phyloP scores from a whole-genome alignment of 2,888 invertebrate species.

The Torymus aiolomorphi region DNA sequence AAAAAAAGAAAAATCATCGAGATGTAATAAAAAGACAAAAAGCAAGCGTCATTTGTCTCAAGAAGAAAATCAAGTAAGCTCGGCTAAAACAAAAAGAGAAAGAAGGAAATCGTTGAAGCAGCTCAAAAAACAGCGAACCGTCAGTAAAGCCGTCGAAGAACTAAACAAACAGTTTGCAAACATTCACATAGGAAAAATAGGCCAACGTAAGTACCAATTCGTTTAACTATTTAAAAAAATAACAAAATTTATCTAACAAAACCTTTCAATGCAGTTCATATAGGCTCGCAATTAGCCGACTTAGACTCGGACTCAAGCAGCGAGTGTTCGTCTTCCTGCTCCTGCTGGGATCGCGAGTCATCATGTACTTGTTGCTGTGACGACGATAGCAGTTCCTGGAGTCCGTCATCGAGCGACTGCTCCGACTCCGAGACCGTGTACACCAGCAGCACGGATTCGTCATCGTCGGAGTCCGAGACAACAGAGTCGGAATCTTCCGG shows the following conservation, averaged over 20 bases:
- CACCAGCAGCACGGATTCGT: conserved; percentile 1
- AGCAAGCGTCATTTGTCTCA: too few species aligned
- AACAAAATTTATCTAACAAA: too few species aligned
- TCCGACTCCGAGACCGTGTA: not conserved
- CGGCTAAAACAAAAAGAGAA: not conserved
- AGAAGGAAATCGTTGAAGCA: not conserved
- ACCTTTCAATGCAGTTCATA: not conserved
- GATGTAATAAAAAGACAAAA: too few species aligned
- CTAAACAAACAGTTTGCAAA: conserved; percentile 9
- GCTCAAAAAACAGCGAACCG: not conserved
- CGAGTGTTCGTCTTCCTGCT: conserved; percentile 3
- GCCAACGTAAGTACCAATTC: not conserved
- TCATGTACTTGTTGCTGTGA: not conserved
- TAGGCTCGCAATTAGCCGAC: not conserved
- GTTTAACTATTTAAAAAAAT: too few species aligned
- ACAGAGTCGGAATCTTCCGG: not conserved
- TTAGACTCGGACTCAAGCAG: not conserved
- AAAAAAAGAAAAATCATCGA: too few species aligned
- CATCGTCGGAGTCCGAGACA: not conserved
- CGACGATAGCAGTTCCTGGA: not conserved
- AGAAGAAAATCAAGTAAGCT: not conserved
- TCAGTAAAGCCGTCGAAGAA: conserved; percentile 20
- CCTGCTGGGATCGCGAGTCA: not conserved
- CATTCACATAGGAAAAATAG: not conserved
- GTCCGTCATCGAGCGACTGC: not conserved